These are phyloP conservation scores for Saturnia pavonia DNA, from an alignment of 2,888 invertebrate species.

Conservation along the genomic window DNA sequence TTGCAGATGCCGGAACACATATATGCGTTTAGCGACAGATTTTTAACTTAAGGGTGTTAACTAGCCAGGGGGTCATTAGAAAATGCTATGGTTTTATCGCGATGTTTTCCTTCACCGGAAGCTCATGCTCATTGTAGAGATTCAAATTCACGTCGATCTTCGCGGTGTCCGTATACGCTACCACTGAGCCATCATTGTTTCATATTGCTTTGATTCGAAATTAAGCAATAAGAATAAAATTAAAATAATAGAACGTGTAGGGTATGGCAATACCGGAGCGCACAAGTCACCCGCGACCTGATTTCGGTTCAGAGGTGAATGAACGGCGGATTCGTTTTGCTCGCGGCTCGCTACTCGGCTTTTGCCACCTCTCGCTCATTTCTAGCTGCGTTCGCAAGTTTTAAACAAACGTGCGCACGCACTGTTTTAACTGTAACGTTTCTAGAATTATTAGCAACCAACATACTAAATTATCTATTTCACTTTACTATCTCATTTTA, in stretches of 20 bases:
- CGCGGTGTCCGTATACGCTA: no score
- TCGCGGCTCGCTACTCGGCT: constrained; percentile 41
- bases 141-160: no score
- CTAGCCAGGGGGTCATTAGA: no score
- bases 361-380: constrained; percentile 26
- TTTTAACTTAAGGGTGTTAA: no score
- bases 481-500: neutral
- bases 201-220: neutral
- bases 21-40: no score
- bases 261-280: neutral
- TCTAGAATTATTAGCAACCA: neutral
- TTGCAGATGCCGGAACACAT: no score
- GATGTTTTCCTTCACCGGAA: no score
- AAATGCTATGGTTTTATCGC: no score
- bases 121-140: no score
- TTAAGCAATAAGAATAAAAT: neutral
- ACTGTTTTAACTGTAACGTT: neutral
- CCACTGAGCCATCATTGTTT: no score
- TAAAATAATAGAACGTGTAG: neutral
- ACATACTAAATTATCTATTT: neutral
- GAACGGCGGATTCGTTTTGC: constrained; percentile 50
- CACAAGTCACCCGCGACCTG: constrained; percentile 59
- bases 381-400: constrained; percentile 10
- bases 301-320: constrained; percentile 75
- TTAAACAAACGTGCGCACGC: neutral